Evolutionary conservation across 2,797 vertebrate species (phyloP).

Genomic region (Enteromius fasciolatus): DNA sequence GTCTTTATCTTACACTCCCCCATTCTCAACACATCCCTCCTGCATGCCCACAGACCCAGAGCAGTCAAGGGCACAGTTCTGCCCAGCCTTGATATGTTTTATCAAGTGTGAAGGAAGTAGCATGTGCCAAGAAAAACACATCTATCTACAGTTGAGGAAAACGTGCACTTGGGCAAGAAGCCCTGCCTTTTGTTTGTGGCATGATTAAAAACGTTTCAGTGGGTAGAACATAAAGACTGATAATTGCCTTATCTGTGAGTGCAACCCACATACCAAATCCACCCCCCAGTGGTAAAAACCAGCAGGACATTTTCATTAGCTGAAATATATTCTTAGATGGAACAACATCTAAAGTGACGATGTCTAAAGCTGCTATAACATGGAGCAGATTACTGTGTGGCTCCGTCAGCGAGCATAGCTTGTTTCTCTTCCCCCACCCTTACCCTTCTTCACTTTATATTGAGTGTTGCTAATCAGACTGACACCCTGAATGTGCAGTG

Average conservation of each 20-base stretch:
- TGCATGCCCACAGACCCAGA: conserved; percentile 44
- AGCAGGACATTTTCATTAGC: conserved; percentile 40
- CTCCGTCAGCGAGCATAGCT: conserved; percentile 18
- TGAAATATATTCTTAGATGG: conserved; percentile 35
- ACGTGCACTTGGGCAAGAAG: conserved; percentile 59
- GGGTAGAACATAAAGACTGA: conserved; percentile 20
- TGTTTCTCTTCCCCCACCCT: conserved; percentile 14
- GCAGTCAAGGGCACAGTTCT: conserved; percentile 63
- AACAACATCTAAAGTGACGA: conserved; percentile 23
- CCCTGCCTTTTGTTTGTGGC: conserved; percentile 41
- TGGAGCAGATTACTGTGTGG: conserved; percentile 28
- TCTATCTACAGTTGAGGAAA: conserved; percentile 52
- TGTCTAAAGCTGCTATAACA: conserved; percentile 40
- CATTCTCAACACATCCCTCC: conserved; percentile 53
- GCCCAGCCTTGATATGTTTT: conserved; percentile 59
- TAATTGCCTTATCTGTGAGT: conserved; percentile 40
- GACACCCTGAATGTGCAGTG: conserved; percentile 34
- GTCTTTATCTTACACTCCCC: conserved; percentile 50
- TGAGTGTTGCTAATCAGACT: conserved; percentile 43
- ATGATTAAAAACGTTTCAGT: conserved; percentile 19
- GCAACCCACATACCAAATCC: conserved; percentile 39
- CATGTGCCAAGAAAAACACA: conserved; percentile 64
- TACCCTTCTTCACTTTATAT: neutral
- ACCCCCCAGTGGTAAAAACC: conserved; percentile 35
- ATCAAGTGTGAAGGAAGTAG: conserved; percentile 67